Evolutionary conservation across 2,113 vertebrate genomes (phyloP), one percentile per base, ranked within the genome.

Genomic region (Tinamus guttatus): DNA sequence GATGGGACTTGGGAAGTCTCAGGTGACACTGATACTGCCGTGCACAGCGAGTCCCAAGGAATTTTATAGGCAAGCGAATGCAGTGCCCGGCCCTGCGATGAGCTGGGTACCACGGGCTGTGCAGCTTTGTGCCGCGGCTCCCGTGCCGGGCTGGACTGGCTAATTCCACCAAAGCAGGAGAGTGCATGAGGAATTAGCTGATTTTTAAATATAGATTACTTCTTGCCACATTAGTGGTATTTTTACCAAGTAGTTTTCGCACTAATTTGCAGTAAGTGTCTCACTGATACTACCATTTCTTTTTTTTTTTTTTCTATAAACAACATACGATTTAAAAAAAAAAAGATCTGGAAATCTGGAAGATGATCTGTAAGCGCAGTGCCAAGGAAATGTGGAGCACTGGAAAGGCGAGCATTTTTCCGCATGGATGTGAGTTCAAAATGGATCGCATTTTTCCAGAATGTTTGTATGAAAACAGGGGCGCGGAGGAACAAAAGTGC

Each of bases 161-260:
- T 87, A 52, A 41, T 38, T 68, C 74, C 75, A 69, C 62, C 43
- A 71, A 74, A 3, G 40, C 6, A 1, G 28, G 28, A 1, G 5
- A 62, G 58, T 68, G 86, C 67, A 38, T 74, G 79, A 95, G 81
- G 93, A 94, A 80, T 80, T 93, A 83, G 54, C n/a, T 95, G 69
- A 71, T 40, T 91, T 90, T 93, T 88, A 94, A 90, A 95, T 95
- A 95, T 81, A 92, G 68, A 76, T 90, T 43, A 67, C 34, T 93
- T 94, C 85, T 79, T 38, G 17, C 74, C 79, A 71, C 60, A 73
- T 81, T 56, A 62, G 60, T 52, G 43, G 80, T 62, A 59, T 91
- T 93, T 89, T 77, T 85, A 91, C 87, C 36, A 59, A 76, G 45
- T 64, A 56, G 47, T 91, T 89, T 95, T 94, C 10, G 0, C 80